Evolutionary conservation across 2,888 invertebrate species (phyloP).

Genomic region (Gonocerus acuteangulatus): DNA sequence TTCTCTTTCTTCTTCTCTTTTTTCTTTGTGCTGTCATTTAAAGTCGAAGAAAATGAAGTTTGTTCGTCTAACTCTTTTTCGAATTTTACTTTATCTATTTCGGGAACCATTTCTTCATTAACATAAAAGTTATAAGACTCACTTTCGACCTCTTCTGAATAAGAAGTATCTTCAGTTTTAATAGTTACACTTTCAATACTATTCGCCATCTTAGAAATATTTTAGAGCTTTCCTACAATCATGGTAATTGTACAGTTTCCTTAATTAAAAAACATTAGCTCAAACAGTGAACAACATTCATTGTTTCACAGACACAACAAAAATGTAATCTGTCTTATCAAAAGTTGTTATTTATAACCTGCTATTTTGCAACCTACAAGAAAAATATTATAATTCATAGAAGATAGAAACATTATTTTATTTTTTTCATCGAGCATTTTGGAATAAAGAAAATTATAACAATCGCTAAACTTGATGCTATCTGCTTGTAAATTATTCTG

Average conservation of each 20-base stretch:
- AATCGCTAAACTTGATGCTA: too few species aligned
- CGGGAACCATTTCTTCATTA: not conserved
- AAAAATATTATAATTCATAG: too few species aligned
- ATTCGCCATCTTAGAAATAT: not conserved
- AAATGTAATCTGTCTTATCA: too few species aligned
- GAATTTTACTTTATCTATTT: slow-evolving; percentile 19
- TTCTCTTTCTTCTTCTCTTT: slow-evolving; percentile 50
- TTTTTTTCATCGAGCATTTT: too few species aligned
- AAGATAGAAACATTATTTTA: too few species aligned
- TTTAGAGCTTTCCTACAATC: too few species aligned
- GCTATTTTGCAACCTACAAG: not conserved
- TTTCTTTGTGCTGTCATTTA: not conserved
- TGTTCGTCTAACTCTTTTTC: slow-evolving; percentile 11
- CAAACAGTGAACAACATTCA: too few species aligned
- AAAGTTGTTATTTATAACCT: not conserved
- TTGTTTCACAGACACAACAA: too few species aligned
- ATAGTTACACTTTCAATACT: slow-evolving; percentile 3
- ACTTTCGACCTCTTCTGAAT: slow-evolving; percentile 20
- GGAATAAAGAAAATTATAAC: too few species aligned
- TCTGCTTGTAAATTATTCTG: too few species aligned
- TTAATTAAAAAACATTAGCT: too few species aligned
- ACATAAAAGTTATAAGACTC: not conserved
- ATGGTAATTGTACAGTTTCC: too few species aligned
- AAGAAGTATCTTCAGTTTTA: slow-evolving; percentile 23
- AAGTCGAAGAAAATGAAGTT: not conserved